phyloP scores from a whole-genome alignment of 2,113 vertebrate genomes.

The Planiliza haematocheilus region DNA sequence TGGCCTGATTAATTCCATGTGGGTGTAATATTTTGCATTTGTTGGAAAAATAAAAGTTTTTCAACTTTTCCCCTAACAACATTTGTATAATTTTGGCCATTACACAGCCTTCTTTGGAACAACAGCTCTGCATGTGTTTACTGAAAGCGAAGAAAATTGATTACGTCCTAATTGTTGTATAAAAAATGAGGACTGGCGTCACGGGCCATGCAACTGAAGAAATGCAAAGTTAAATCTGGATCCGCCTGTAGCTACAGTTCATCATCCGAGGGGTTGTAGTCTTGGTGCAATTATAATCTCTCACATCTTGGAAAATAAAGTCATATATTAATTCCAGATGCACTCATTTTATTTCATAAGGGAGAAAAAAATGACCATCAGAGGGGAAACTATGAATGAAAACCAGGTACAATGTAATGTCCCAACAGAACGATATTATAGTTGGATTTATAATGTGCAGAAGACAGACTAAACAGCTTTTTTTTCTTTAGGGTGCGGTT shows the following conservation, averaged over 20 bases:
- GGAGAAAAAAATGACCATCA: neutral
- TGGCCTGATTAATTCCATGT: neutral
- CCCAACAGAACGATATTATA: neutral
- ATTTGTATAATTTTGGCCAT: neutral
- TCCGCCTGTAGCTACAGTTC: conserved; percentile 8
- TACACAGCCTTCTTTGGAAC: neutral
- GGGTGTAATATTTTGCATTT: neutral
- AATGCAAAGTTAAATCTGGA: conserved; percentile 11
- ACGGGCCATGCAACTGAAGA: neutral
- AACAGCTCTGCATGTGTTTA: neutral
- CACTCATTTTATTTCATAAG: neutral
- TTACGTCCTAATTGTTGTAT: neutral
- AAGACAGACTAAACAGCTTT: neutral
- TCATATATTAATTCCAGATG: conserved; percentile 53
- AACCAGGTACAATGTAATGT: neutral
- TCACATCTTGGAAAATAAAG: conserved; percentile 32
- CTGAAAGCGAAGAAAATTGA: conserved; percentile 1
- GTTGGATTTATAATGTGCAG: neutral
- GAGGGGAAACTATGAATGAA: neutral
- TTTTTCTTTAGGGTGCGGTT: conserved; percentile 10
- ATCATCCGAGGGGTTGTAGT: conserved; percentile 1
- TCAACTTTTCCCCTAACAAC: too few species aligned
- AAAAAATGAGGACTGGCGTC: conserved; percentile 12
- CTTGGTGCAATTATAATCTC: conserved; percentile 13
- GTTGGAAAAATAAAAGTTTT: too few species aligned